These are phyloP conservation scores for Apteryx owenii DNA, from an alignment of 2,113 vertebrate genomes.

Conservation along the genomic window DNA sequence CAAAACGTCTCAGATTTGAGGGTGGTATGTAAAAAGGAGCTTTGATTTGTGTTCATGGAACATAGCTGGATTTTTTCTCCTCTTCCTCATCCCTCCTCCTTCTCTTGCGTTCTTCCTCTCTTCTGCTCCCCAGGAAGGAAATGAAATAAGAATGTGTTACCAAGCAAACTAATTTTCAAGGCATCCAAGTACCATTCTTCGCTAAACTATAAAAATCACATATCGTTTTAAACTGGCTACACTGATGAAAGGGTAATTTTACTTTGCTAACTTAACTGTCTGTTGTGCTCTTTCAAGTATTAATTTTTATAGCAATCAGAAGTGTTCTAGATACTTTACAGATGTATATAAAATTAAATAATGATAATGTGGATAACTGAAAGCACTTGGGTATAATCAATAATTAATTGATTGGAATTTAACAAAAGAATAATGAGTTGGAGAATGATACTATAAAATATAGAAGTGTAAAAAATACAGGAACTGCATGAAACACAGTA, in stretches of 20 bases:
- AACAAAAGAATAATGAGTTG: not conserved
- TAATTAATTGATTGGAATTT: not conserved
- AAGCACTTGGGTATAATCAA: not conserved
- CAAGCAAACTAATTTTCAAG: not conserved
- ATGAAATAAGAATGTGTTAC: not conserved
- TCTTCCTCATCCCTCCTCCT: not conserved
- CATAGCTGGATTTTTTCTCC: not conserved
- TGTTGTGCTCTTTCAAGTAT: not conserved
- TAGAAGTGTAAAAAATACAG: not conserved
- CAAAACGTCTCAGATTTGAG: not conserved
- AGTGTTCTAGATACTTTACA: not conserved
- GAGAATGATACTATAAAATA: not conserved
- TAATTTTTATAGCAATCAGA: not conserved
- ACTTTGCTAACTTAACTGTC: not conserved
- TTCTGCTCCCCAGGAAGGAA: not conserved
- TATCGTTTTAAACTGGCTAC: not conserved
- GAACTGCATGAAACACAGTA: not conserved
- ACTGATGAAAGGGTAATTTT: not conserved
- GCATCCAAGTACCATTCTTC: not conserved
- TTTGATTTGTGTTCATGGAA: not conserved
- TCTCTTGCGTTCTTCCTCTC: not conserved
- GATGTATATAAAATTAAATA: not conserved
- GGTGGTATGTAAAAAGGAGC: not conserved
- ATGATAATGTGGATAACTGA: not conserved
- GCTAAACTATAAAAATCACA: not conserved